A percentile compares a stretch with the other conserved stretches of the same genome.
Evolutionary conservation across 1,140 invertebrate species (phyloP).

Genomic region (Melipona quadrifasciata): DNA sequence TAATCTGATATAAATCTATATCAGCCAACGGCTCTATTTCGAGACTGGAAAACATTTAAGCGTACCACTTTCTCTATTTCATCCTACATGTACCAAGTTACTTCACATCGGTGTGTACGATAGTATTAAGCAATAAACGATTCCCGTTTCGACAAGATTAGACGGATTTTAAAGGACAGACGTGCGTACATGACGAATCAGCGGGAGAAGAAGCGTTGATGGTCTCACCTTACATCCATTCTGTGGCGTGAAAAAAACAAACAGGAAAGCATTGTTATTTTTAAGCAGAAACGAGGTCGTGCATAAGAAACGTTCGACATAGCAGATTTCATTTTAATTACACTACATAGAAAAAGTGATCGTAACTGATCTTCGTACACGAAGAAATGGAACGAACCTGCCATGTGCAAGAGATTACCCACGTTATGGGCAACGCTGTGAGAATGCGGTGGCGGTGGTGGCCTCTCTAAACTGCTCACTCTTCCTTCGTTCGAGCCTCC

Average conservation of each 20-base stretch:
- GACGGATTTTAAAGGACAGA: not conserved
- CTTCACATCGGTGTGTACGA: not conserved
- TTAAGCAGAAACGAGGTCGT: conserved; percentile 55
- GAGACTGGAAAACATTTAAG: not conserved
- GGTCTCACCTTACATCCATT: conserved; percentile 79
- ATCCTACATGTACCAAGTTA: not conserved
- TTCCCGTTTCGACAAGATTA: not conserved
- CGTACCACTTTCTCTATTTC: not conserved
- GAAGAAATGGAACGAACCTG: conserved; percentile 83
- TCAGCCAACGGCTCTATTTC: too few relatives aligned
- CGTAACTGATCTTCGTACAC: conserved; percentile 42
- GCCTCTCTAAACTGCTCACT: conserved; percentile 85
- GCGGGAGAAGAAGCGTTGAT: conserved; percentile 49
- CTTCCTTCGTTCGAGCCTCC: conserved; percentile 80
- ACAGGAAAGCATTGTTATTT: conserved; percentile 64
- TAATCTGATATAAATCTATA: too few relatives aligned
- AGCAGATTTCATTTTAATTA: conserved; percentile 23
- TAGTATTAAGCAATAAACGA: not conserved
- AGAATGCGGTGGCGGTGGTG: conserved; percentile 86
- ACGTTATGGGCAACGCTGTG: conserved; percentile 86
- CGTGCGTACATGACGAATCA: not conserved
- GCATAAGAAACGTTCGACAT: conserved; percentile 48
- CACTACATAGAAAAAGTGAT: conserved; percentile 40
- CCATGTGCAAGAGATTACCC: conserved; percentile 92
- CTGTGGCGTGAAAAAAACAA: conserved; percentile 67